These are phyloP conservation scores for Tenodera sinensis DNA, from an alignment of 2,888 invertebrate species.

Conservation along the genomic window DNA sequence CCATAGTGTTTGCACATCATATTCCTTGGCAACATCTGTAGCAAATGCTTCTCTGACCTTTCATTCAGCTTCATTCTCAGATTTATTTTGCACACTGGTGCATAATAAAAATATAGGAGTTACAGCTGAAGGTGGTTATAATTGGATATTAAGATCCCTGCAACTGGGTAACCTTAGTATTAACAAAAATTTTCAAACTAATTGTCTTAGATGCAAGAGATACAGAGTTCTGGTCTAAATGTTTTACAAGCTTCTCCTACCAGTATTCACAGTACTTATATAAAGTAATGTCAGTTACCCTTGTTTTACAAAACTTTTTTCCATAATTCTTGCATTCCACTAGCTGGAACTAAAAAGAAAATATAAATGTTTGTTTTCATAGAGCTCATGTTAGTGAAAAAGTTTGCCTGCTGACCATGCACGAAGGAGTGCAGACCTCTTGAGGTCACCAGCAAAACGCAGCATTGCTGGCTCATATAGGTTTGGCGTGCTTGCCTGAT, in stretches of 20 bases:
- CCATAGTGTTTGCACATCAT: too few species aligned
- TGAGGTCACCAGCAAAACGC: constrained; percentile 28
- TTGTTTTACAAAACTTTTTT: not conserved
- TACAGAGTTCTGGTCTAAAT: not conserved
- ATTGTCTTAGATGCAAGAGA: not conserved
- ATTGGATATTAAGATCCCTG: too few species aligned
- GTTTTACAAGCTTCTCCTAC: not conserved
- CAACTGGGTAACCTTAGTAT: not conserved
- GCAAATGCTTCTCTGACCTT: too few species aligned
- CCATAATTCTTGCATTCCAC: not conserved
- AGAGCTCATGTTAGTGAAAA: not conserved
- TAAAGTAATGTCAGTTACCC: not conserved
- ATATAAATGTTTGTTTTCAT: not conserved
- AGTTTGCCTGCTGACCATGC: constrained; percentile 21
- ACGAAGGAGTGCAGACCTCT: constrained; percentile 23
- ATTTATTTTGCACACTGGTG: too few species aligned
- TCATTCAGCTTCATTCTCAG: too few species aligned
- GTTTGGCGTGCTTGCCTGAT: not conserved
- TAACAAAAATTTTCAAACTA: not conserved
- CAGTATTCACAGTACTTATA: not conserved
- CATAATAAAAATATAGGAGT: too few species aligned
- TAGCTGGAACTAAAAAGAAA: not conserved
- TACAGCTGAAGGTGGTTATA: too few species aligned
- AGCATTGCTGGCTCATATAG: constrained; percentile 24
- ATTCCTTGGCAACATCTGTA: too few species aligned